Evolutionary conservation across 2,797 vertebrate species (phyloP).

Genomic region (Petrocephalus sullivani): DNA sequence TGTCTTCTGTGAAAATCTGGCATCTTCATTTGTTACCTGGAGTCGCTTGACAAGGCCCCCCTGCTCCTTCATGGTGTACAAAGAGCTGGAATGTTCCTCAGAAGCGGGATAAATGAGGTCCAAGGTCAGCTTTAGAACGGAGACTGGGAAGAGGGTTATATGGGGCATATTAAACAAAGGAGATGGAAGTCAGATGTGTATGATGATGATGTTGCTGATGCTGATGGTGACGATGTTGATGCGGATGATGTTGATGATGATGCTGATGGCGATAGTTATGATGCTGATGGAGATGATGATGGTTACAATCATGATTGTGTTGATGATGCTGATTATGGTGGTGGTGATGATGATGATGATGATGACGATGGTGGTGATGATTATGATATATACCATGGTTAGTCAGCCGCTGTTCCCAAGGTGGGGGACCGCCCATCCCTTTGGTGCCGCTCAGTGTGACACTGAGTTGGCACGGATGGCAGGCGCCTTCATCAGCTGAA

Average conservation of each 20-base stretch:
- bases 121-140: neutral
- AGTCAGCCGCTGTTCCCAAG: neutral
- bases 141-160: neutral
- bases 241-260: neutral
- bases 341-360: neutral
- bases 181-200: neutral
- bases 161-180: neutral
- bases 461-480: neutral
- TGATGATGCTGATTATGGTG: too few relatives aligned
- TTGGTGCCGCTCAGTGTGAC: neutral
- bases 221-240: neutral
- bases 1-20: conserved; percentile 49
- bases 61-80: neutral
- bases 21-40: conserved; percentile 33
- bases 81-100: neutral
- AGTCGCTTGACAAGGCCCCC: neutral
- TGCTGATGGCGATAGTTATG: neutral
- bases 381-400: neutral
- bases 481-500: neutral
- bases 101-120: neutral
- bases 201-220: neutral
- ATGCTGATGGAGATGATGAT: too few relatives aligned
- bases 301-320: too few relatives aligned
- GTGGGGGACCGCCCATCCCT: neutral
- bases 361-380: neutral